phyloP scores from a whole-genome alignment of 92 coral and sea anemone species.

The Heliopora coerulea region DNA sequence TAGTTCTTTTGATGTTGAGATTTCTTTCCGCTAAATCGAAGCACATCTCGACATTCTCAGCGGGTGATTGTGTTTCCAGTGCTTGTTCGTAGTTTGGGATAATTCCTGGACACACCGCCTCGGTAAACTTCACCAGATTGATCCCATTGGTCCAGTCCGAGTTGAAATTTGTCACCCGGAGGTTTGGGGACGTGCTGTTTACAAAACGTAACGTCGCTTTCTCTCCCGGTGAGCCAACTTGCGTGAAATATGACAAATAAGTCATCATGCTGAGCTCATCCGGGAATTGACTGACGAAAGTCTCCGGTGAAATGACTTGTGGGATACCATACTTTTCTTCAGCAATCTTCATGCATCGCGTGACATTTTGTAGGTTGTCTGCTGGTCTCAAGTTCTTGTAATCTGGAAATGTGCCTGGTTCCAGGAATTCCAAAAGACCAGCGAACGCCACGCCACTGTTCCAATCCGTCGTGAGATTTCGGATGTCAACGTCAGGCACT shows the following conservation, averaged over 20 bases:
- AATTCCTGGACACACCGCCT: slow-evolving; percentile 79
- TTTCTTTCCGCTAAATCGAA: slow-evolving; percentile 70
- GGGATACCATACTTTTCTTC: slow-evolving; percentile 80
- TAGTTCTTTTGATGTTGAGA: slow-evolving; percentile 69
- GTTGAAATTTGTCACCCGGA: slow-evolving; percentile 76
- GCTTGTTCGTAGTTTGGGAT: slow-evolving; percentile 75
- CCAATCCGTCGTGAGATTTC: slow-evolving; percentile 93
- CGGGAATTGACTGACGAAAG: slow-evolving; percentile 79
- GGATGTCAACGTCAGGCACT: slow-evolving; percentile 76
- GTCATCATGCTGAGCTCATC: slow-evolving; percentile 99
- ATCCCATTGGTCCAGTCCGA: slow-evolving; percentile 94
- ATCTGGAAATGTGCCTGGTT: slow-evolving; percentile 74
- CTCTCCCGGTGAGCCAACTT: slow-evolving; percentile 96
- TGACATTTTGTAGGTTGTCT: slow-evolving; percentile 58
- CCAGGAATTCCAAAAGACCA: slow-evolving; percentile 79
- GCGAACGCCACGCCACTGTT: slow-evolving; percentile 78
- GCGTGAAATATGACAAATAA: slow-evolving; percentile 86
- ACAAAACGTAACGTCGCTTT: slow-evolving; percentile 74
- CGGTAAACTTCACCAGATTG: slow-evolving; percentile 65
- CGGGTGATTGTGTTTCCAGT: slow-evolving; percentile 62
- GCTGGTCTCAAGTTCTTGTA: slow-evolving; percentile 78
- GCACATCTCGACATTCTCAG: slow-evolving; percentile 63
- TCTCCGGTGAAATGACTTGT: slow-evolving; percentile 78
- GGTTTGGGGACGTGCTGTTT: slow-evolving; percentile 71
- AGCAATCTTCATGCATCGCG: slow-evolving; percentile 70